A percentile compares a stretch with the other conserved stretches of the same genome.
These are phyloP conservation scores for Oreotrochilus melanogaster DNA, from an alignment of 2,113 vertebrate species.

Conservation along the genomic window DNA sequence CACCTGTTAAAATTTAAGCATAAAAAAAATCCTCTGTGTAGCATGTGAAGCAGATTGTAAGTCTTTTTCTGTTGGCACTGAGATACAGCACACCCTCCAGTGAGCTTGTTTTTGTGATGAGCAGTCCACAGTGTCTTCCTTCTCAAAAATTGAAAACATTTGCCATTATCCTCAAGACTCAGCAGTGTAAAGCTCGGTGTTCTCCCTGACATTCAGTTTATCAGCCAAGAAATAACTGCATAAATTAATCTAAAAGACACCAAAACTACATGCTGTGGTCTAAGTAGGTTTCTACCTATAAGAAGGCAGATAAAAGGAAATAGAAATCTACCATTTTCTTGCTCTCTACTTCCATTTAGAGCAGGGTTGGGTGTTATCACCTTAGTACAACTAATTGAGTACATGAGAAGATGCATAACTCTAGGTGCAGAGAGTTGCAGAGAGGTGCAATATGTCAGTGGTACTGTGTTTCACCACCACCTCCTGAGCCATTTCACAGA, in stretches of 20 bases:
- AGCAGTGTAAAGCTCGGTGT: not conserved
- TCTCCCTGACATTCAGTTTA: not conserved
- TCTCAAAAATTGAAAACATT: not conserved
- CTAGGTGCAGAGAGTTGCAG: too few species aligned
- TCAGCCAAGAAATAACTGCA: not conserved
- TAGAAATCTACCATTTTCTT: not conserved
- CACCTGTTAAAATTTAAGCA: not conserved
- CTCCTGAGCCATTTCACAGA: rapidly evolving
- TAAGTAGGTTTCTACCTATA: not conserved
- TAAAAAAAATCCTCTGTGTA: not conserved
- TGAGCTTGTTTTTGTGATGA: not conserved
- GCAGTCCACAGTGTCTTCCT: not conserved
- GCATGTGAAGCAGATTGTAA: not conserved
- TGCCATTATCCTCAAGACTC: not conserved
- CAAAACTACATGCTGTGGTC: not conserved
- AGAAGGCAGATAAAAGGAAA: not conserved
- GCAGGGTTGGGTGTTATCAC: not conserved
- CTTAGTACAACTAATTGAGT: not conserved
- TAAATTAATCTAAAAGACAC: not conserved
- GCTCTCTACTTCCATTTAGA: not conserved
- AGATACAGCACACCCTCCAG: not conserved
- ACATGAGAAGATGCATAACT: rapidly evolving
- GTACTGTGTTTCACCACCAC: not conserved
- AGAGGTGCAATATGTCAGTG: not conserved
- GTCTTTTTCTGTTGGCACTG: not conserved